phyloP scores from a whole-genome alignment of 2,113 vertebrate species.

The Drymodes brunneopygia region DNA sequence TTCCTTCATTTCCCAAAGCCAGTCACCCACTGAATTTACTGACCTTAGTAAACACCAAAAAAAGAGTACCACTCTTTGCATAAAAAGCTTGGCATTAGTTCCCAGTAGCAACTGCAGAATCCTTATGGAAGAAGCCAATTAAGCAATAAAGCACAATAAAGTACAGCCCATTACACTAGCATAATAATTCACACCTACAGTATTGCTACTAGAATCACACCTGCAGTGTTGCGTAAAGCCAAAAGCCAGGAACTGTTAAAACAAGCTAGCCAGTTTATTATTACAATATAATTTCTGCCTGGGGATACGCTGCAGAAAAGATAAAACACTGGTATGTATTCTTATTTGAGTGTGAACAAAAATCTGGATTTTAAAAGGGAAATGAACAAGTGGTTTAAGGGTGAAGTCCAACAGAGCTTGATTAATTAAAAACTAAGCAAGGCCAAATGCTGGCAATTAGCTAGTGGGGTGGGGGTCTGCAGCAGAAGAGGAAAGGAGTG shows the following conservation, averaged over 20 bases:
- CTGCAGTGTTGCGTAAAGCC: slow-evolving; percentile 32
- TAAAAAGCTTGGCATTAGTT: not conserved
- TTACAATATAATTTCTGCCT: slow-evolving; percentile 31
- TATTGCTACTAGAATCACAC: slow-evolving; percentile 41
- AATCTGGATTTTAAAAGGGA: slow-evolving; percentile 30
- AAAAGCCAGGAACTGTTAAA: slow-evolving; percentile 49
- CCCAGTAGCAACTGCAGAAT: not conserved
- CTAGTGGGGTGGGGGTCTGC: not conserved
- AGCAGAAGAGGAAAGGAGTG: not conserved
- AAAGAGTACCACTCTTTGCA: not conserved
- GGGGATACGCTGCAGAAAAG: slow-evolving; percentile 18
- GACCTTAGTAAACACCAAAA: not conserved
- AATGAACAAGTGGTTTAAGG: not conserved
- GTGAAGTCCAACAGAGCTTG: not conserved
- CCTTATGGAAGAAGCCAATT: slow-evolving; percentile 19
- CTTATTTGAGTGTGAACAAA: slow-evolving; percentile 44
- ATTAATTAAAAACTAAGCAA: not conserved
- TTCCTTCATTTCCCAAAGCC: not conserved
- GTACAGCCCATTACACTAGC: slow-evolving; percentile 12
- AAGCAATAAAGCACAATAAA: slow-evolving; percentile 30
- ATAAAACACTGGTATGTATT: slow-evolving; percentile 45
- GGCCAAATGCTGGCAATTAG: not conserved
- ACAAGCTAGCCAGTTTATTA: slow-evolving; percentile 36
- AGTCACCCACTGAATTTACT: not conserved
- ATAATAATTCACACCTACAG: slow-evolving; percentile 31